Evolutionary conservation across 2,113 vertebrate species (phyloP).

Genomic region (Vombatus ursinus): DNA sequence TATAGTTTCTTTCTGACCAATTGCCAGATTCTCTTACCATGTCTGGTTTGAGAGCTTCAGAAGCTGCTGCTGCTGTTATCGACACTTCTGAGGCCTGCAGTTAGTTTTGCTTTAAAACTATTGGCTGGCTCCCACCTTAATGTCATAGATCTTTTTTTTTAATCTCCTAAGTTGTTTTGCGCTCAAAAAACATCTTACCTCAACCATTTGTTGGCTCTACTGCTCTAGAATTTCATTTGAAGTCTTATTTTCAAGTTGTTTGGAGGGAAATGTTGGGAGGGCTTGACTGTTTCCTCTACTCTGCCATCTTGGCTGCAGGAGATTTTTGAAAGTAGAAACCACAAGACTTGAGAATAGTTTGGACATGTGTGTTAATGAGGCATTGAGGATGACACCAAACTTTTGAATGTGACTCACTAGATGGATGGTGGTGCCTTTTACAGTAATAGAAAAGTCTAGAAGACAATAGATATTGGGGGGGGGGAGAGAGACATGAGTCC

Average conservation of each 20-base stretch:
- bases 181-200: background rate
- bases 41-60: background rate
- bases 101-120: background rate
- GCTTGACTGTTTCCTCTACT: background rate
- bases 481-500: background rate
- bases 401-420: background rate
- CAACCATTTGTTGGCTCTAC: background rate
- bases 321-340: background rate
- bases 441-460: background rate
- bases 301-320: background rate
- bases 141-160: background rate
- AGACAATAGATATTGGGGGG: background rate
- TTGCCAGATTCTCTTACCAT: background rate
- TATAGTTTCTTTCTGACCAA: background rate
- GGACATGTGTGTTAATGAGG: background rate
- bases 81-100: background rate
- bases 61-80: background rate
- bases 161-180: background rate
- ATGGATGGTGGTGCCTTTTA: background rate
- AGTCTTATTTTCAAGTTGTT: background rate
- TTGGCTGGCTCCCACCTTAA: background rate
- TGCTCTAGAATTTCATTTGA: background rate
- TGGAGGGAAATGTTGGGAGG: background rate
- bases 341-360: background rate
- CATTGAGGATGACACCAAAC: background rate